phyloP scores from a whole-genome alignment of 2,113 vertebrate species.

The Tachysurus fulvidraco region DNA sequence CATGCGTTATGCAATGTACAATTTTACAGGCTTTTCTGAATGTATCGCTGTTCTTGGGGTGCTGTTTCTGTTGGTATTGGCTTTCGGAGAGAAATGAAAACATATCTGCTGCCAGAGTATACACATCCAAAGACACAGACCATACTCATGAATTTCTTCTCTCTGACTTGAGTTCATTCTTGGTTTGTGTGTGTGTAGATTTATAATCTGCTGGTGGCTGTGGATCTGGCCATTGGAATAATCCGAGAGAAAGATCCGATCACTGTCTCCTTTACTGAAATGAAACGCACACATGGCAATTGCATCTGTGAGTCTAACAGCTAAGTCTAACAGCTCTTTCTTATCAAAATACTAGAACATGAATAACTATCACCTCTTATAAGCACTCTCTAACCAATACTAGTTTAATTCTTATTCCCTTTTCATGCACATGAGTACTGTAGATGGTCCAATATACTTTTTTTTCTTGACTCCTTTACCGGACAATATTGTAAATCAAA shows the following conservation, averaged over 20 bases:
- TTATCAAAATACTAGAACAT: neutral
- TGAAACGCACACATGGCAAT: constrained; percentile 22
- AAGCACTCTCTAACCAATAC: neutral
- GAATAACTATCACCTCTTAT: neutral
- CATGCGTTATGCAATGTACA: constrained; percentile 44
- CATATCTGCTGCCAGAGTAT: constrained; percentile 46
- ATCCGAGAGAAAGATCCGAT: constrained; percentile 31
- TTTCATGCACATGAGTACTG: neutral
- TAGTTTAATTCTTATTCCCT: neutral
- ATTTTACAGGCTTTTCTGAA: constrained; percentile 54
- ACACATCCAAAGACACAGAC: constrained; percentile 49
- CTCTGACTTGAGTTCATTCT: constrained; percentile 31
- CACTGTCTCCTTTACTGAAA: neutral
- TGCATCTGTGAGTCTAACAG: constrained; percentile 54
- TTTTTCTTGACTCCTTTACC: neutral
- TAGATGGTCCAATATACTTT: neutral
- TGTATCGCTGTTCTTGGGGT: constrained; percentile 49
- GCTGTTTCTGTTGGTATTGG: constrained; percentile 52
- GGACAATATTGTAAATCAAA: neutral
- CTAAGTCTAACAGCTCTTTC: neutral
- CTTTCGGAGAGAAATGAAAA: constrained; percentile 45
- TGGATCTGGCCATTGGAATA: constrained; percentile 1
- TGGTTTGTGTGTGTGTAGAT: constrained; percentile 47
- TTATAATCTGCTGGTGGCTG: constrained; percentile 44
- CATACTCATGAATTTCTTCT: constrained; percentile 38